Evolutionary conservation across 1,140 invertebrate species (phyloP), one percentile per base, ranked within the genome.

Genomic region (Theocolax elegans): DNA sequence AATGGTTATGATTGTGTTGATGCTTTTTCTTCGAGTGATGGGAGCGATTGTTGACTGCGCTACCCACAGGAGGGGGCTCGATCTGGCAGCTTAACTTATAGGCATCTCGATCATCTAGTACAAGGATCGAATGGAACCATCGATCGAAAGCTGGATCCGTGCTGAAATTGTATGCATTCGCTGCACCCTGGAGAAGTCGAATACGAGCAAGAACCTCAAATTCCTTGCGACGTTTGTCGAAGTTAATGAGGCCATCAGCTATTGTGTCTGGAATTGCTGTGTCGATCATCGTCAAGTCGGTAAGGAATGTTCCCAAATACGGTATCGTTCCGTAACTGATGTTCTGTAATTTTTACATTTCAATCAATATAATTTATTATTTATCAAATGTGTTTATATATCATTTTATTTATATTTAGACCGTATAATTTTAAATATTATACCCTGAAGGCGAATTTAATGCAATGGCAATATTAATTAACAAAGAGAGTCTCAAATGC

Each of bases 221-320:
- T 86, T 99, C 98, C 87, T 99, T 99, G 71, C 97, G 86, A 71
- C 95, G 90, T 85, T 99, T 99, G 82, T 99, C 97, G 83, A 99
- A 99, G 85, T 99, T 99, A 40, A 99, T 98, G 2, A 99, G 87
- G 71, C 93, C 93, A 54, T 95, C 91, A 9, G 89, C 87, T 66
- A 95, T 89, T 25, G 89, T 91, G 80, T 99, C 97, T 0, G 95
- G 94, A 77, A 97, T 95, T 17, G 97, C 97, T 17, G 97, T 96
- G 84, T 99, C 97, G 78, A 99, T 97, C 96, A 99, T 99, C 2
- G 96, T 99, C 35, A 99, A 88, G 84, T 99, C 98, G 0, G 97
- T 99, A 38, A 99, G 87, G 84, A 99, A 99, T 9, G 97, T 99
- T 17, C 98, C 98, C 67, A 99, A 86, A 83, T 99, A 99, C 6